Evolutionary conservation across 2,113 vertebrate genomes (phyloP), one percentile per base, ranked within the genome.

Genomic region (Sinocyclocheilus grahami): DNA sequence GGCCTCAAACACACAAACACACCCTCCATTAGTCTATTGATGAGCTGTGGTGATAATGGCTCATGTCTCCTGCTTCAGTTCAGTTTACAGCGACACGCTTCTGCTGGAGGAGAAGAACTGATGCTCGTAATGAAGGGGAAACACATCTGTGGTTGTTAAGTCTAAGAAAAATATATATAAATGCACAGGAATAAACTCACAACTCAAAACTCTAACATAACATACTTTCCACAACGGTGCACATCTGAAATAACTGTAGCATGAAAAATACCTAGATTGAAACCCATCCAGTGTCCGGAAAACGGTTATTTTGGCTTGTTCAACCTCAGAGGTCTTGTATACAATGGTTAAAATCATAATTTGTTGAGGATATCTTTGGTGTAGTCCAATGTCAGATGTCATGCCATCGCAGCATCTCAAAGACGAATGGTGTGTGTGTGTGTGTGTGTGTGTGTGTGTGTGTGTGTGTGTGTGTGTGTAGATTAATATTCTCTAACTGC

Each of bases 11-110:
- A 33, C 30, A 33, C 18, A 51, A 76, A 76, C 74, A 51, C 42
- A 76, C 74, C n/a, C 74, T 76, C 74, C 74, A 76, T 76, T 51
- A 76, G 74, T 76, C 22, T 51, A 51, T 76, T 51, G 46, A 76
- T 51, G 74, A 16, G n/a, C 42, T 51, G 71, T 75, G 3, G 51
- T 46, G 74, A 27, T 76, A 76, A 76, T 51, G 74, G 74, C 65
- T 48, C 46, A 12, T 48, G 46, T 48, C 46, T 46, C 65, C 65
- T 33, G 42, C 42, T 46, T 46, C 42, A 46, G 42, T 10, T 46
- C 42, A 46, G 42, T 46, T 48, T 24, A 48, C 39, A 24, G 16
- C 33, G 4, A 39, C 2, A 4, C 37, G 10, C 69, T 72, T 39
- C 69, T 39, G 33, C 42, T 46, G 42, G 39, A 42, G 39, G 7